Evolutionary conservation across 2,888 invertebrate species (phyloP), one percentile per base, ranked within the genome.

Genomic region (Melinaea marsaeus): DNA sequence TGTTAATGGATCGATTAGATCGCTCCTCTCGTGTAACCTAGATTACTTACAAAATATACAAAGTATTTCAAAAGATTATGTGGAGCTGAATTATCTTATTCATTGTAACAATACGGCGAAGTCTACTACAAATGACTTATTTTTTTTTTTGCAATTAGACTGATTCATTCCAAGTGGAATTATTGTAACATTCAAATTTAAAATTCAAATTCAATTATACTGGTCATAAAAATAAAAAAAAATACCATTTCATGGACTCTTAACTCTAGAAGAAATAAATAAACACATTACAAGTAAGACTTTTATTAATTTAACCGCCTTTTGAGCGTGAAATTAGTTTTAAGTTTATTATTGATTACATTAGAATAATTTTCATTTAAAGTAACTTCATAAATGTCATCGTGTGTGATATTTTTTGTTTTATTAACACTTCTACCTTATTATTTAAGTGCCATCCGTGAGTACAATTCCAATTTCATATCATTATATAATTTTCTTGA

Each of bases 371-470:
- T 65, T 71, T 67, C 68, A 70, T 70, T 58, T 71, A 58, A 70
- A 72, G 68, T 58, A 59, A 45, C 65, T 71, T 72, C 74, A 69
- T 82, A 73, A 71, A 88, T 86, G 86, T 77, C 76, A 66, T 74
- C 75, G 69, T 67, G 71, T 71, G 73, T 79, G 72, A 76, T 75
- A 77, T 78, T 82, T 72, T 69, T 85, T 69, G 73, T 73, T 69
- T 73, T 84, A 71, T 58, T 84, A 69, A 72, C 75, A 72, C 73
- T 64, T 62, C 69, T 81, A 69, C 73, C 78, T 47, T 66, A 71
- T 59, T 75, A 74, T 59, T 67, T 69, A 34, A 45, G 72, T 9
- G 65, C 69, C 60, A 71, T 74, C 57, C 74, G 88, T 87, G 77
- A 86, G 88, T 83, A 32, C 58, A 5, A 32, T 42, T 22, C 47